These are phyloP conservation scores for Cromileptes altivelis DNA, from an alignment of 2,113 vertebrate species.

Conservation along the genomic window DNA sequence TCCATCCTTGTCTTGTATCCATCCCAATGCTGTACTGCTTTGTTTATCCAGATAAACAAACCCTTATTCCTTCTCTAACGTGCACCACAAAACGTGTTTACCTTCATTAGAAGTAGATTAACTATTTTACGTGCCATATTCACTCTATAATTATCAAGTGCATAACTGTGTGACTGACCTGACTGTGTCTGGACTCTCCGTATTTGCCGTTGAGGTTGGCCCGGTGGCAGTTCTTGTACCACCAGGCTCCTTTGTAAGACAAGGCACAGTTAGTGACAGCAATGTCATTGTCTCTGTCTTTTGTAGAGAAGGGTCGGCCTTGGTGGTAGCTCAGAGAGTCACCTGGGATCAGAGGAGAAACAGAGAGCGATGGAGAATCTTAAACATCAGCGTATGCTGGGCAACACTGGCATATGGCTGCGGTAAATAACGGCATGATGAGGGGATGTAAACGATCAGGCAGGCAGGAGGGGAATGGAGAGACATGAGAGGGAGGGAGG, in stretches of 20 bases:
- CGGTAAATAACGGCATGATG: slow-evolving; percentile 25
- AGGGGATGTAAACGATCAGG: slow-evolving; percentile 32
- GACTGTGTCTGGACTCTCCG: slow-evolving; percentile 97
- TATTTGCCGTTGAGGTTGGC: slow-evolving; percentile 99
- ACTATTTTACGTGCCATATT: background rate
- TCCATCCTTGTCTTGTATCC: too few species aligned
- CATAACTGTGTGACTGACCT: slow-evolving; percentile 84
- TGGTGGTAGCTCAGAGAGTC: slow-evolving; percentile 98
- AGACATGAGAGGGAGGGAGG: slow-evolving; percentile 4
- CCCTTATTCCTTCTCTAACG: background rate
- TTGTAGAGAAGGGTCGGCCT: slow-evolving; percentile 97
- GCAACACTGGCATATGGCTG: slow-evolving; percentile 5
- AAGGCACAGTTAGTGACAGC: slow-evolving; percentile 98
- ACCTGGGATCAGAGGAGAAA: slow-evolving; percentile 80
- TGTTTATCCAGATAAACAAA: background rate
- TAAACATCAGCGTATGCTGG: slow-evolving; percentile 2
- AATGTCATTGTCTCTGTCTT: slow-evolving; percentile 97
- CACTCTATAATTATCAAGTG: background rate
- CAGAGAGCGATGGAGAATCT: background rate
- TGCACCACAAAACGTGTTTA: background rate
- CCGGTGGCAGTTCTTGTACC: slow-evolving; percentile 99
- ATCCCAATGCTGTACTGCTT: background rate
- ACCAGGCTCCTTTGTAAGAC: slow-evolving; percentile 99
- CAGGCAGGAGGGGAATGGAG: slow-evolving; percentile 11
- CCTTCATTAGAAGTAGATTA: background rate